Evolutionary conservation across 2,113 vertebrate genomes (phyloP).

Genomic region (Phyllostomus discolor): DNA sequence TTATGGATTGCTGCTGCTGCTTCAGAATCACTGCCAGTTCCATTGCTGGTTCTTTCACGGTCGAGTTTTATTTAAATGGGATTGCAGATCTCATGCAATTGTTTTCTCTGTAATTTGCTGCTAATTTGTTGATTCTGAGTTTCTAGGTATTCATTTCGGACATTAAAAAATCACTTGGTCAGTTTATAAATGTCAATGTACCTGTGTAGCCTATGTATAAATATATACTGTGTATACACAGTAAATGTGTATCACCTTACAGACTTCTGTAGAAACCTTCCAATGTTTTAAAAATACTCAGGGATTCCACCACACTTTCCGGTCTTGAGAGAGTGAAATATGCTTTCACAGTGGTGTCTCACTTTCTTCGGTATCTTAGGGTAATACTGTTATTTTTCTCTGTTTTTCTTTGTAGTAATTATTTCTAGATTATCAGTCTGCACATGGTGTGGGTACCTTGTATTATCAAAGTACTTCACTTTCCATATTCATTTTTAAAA

Average conservation of each 20-base stretch:
- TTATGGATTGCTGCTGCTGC: constrained; percentile 75
- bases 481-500: neutral
- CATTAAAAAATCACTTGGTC: neutral
- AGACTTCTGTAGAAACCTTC: neutral
- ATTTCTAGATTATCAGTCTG: neutral
- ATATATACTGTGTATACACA: neutral
- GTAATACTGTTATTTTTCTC: neutral
- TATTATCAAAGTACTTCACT: neutral
- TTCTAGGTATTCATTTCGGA: constrained; percentile 29
- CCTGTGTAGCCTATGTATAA: neutral
- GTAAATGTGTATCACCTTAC: neutral
- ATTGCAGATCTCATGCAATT: neutral
- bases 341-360: neutral
- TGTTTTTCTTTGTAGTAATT: neutral
- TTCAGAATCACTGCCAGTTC: constrained; percentile 66
- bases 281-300: neutral
- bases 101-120: constrained; percentile 48
- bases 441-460: neutral
- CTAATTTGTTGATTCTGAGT: constrained; percentile 40
- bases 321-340: neutral
- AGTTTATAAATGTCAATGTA: neutral
- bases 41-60: constrained; percentile 50
- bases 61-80: constrained; percentile 33
- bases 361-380: neutral
- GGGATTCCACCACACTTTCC: neutral